Conservation (phyloP, 2,797 vertebrate species). For the Melanitta fusca region DNA sequence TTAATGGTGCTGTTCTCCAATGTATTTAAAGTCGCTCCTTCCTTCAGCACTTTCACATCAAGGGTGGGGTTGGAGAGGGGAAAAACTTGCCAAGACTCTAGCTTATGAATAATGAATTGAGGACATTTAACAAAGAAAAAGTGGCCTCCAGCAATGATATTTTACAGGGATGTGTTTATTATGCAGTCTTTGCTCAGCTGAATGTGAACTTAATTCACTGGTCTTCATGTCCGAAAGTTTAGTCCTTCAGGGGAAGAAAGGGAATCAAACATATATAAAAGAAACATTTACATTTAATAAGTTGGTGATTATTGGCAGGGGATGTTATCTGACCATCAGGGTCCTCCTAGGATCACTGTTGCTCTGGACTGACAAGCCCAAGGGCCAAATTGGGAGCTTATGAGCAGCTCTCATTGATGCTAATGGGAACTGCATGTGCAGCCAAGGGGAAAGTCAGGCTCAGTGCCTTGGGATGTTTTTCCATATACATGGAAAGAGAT, state of each 20-base stretch:
- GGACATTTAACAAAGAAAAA: slow-evolving; percentile 7
- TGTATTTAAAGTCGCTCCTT: slow-evolving; percentile 45
- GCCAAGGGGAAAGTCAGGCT: slow-evolving; percentile 52
- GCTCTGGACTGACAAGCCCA: slow-evolving; percentile 43
- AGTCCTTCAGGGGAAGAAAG: slow-evolving; percentile 34
- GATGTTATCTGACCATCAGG: slow-evolving; percentile 20
- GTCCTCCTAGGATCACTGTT: slow-evolving; percentile 35
- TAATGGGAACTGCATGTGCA: slow-evolving; percentile 48
- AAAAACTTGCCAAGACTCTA: neutral
- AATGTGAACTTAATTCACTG: slow-evolving; percentile 24
- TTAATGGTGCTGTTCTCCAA: slow-evolving; percentile 46
- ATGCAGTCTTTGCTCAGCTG: slow-evolving; percentile 22
- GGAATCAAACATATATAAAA: slow-evolving; percentile 34
- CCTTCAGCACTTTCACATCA: slow-evolving; percentile 25
- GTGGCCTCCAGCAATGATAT: slow-evolving; percentile 34
- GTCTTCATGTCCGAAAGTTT: slow-evolving; percentile 4
- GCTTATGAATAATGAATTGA: slow-evolving; percentile 59
- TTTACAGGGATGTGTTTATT: slow-evolving; percentile 25
- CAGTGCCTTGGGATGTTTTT: slow-evolving; percentile 42
- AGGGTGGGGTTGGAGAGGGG: slow-evolving; percentile 16
- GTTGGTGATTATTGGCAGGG: slow-evolving; percentile 25
- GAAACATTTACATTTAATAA: slow-evolving; percentile 35
- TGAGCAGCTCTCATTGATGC: slow-evolving; percentile 2
- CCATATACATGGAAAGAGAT: neutral
- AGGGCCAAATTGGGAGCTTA: neutral